Percentiles rank a stretch among this genome's conserved stretches.
Conservation (phyloP, 1,140 invertebrate genomes). For the Palaemon carinicauda region DNA sequence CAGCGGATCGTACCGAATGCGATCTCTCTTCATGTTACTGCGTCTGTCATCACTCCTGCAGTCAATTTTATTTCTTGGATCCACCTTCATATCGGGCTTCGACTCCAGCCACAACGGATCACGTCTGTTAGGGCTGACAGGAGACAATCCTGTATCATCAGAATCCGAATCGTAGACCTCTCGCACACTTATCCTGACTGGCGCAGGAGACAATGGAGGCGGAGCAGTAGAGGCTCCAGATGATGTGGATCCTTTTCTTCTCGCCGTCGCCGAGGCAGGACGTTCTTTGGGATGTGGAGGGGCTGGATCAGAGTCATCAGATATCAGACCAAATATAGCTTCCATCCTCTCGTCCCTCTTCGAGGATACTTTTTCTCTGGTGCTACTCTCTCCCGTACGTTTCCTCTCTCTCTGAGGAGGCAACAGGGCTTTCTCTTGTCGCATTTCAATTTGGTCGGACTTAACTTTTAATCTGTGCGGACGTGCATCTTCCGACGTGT, state of each 20-base stretch:
- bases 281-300: constrained; percentile 22
- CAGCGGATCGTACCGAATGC: constrained; percentile 1
- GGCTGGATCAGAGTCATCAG: constrained; percentile 72
- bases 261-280: constrained; percentile 27
- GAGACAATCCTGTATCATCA: constrained; percentile 32
- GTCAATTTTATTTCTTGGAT: constrained; percentile 21
- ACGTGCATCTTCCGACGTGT: constrained; percentile 40
- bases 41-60: constrained; percentile 27
- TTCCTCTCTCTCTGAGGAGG: constrained; percentile 43
- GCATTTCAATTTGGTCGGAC: constrained; percentile 45
- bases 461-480: constrained; percentile 50
- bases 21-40: constrained; percentile 38
- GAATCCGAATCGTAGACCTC: constrained; percentile 53
- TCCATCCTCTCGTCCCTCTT: constrained; percentile 78
- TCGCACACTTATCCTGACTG: constrained; percentile 9
- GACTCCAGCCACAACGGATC: constrained; percentile 9
- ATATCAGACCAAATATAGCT: constrained; percentile 85
- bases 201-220: constrained; percentile 41
- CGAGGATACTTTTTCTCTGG: constrained; percentile 65
- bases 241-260: constrained; percentile 51
- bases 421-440: constrained; percentile 27
- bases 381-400: constrained; percentile 31
- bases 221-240: constrained; percentile 44
- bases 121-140: neutral
- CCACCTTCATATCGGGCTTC: neutral